These are phyloP conservation scores for Bellardia pandia DNA, from an alignment of 2,888 invertebrate species.

Conservation along the genomic window DNA sequence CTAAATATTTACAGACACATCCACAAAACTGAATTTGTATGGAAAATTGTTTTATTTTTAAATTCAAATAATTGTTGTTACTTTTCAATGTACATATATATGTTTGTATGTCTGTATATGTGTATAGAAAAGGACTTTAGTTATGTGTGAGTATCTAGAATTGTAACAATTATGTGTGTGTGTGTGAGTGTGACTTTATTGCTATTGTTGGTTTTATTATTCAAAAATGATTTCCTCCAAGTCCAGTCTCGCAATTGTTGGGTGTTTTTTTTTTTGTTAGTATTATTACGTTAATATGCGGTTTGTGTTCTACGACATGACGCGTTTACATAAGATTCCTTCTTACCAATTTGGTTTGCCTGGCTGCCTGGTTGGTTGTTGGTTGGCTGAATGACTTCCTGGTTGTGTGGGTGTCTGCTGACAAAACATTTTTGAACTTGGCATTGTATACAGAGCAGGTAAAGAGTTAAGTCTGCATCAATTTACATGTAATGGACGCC, in stretches of 20 bases:
- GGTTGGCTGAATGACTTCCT: constrained; percentile 46
- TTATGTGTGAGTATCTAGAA: constrained; percentile 8
- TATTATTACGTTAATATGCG: constrained; percentile 74
- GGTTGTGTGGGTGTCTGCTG: constrained; percentile 50
- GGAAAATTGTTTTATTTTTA: constrained; percentile 63
- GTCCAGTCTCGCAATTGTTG: constrained; percentile 52
- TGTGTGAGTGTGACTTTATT: constrained; percentile 25
- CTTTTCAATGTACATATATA: background rate
- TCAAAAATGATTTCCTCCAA: constrained; percentile 64
- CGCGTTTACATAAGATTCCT: constrained; percentile 64
- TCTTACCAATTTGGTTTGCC: constrained; percentile 59
- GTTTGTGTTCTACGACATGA: constrained; percentile 69
- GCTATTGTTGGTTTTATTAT: constrained; percentile 57
- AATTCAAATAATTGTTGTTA: constrained; percentile 58
- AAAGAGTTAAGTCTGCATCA: constrained; percentile 4
- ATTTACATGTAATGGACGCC: background rate
- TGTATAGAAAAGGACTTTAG: constrained; percentile 40
- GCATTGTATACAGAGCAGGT: background rate
- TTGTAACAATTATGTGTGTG: constrained; percentile 7
- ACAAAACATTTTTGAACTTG: constrained; percentile 46
- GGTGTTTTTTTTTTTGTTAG: constrained; percentile 35
- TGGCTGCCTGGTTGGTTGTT: constrained; percentile 45
- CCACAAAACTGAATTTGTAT: constrained; percentile 51
- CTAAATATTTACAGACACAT: constrained; percentile 24
- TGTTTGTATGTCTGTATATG: background rate